Conservation (phyloP, 2,888 invertebrate genomes). For the Tigriopus californicus region DNA sequence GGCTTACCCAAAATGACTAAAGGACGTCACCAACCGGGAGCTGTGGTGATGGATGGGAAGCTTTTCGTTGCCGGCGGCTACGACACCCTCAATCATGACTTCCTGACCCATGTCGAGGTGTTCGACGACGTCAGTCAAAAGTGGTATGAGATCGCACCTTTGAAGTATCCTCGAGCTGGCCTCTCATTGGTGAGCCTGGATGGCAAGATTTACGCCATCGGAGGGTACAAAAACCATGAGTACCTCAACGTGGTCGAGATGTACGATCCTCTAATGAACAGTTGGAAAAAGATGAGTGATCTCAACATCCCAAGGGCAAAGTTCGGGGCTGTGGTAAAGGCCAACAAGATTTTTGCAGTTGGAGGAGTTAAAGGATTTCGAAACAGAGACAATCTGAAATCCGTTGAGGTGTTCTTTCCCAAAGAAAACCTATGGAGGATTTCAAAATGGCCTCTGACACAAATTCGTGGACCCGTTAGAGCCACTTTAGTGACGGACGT, state of each 20-base stretch:
- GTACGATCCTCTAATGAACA: slow-evolving; percentile 4
- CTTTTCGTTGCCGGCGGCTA: slow-evolving; percentile 7
- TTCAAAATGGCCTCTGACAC: not conserved
- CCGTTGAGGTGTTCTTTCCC: not conserved
- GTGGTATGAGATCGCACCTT: slow-evolving; percentile 4
- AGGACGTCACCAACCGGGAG: not conserved
- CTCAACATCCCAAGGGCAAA: not conserved
- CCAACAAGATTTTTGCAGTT: not conserved
- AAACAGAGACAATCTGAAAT: not conserved
- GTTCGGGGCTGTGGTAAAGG: slow-evolving; percentile 9
- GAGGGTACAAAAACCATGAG: not conserved
- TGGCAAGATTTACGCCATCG: slow-evolving; percentile 10
- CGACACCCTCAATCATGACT: slow-evolving; percentile 8
- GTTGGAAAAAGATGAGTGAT: not conserved
- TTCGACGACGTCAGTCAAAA: slow-evolving; percentile 11
- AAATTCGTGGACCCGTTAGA: not conserved
- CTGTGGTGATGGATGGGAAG: slow-evolving; percentile 10
- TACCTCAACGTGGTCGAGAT: slow-evolving; percentile 1
- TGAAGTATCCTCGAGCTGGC: slow-evolving; percentile 1
- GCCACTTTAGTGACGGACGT: slow-evolving; percentile 5
- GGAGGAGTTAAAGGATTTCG: slow-evolving; percentile 7
- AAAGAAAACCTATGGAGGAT: not conserved
- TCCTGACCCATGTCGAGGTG: slow-evolving; percentile 4
- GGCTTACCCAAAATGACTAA: not conserved
- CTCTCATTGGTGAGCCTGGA: not conserved